Conservation (phyloP, 2,797 vertebrate genomes). For the Hydrophis major region DNA sequence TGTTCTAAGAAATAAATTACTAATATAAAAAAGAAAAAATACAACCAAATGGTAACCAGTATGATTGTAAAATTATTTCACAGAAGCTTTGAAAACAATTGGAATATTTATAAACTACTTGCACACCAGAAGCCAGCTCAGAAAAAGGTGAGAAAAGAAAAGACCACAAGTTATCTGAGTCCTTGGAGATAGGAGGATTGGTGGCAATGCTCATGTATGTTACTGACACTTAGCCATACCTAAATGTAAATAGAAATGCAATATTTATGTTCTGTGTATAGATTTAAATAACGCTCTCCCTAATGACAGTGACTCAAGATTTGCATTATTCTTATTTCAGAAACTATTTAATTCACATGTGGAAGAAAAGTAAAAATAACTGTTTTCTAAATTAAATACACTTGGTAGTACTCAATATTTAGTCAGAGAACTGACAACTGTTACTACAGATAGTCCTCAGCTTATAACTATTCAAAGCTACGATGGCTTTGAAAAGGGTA, state of each 20-base stretch:
- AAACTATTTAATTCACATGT: not conserved
- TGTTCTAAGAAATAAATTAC: not conserved
- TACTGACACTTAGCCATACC: not conserved
- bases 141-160: constrained; percentile 71
- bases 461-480: not conserved
- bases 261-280: not conserved
- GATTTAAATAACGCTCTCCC: not conserved
- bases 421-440: not conserved
- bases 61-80: constrained; percentile 33
- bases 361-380: not conserved
- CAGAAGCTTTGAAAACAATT: constrained; percentile 98
- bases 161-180: not conserved
- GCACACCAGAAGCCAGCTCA: constrained; percentile 81
- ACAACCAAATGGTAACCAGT: not conserved
- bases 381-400: not conserved
- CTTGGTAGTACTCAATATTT: not conserved
- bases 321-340: not conserved
- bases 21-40: not conserved
- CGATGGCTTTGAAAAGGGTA: not conserved
- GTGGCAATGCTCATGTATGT: not conserved
- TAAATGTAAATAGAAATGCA: not conserved
- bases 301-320: not conserved
- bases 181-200: not conserved
- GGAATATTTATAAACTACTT: constrained; percentile 91
- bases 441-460: not conserved